phyloP scores from a whole-genome alignment of 2,113 vertebrate genomes.

The Orientallactaga bullata region DNA sequence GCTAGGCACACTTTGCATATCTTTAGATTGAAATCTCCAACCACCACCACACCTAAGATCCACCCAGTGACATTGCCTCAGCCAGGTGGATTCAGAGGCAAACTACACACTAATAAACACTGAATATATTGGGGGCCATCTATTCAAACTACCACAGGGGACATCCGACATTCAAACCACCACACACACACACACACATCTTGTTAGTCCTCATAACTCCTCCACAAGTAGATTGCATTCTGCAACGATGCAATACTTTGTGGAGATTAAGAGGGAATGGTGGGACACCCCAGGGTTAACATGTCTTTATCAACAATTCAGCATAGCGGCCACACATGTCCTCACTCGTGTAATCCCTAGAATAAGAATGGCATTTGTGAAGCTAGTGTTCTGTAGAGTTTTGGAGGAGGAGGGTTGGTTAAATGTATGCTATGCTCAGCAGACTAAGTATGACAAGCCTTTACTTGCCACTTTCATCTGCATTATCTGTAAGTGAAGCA shows the following conservation, averaged over 20 bases:
- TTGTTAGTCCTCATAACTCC: background rate
- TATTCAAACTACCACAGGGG: too few species aligned
- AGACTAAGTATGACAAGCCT: background rate
- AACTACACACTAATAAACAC: too few species aligned
- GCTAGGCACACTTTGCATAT: too few species aligned
- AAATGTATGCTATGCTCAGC: constrained; percentile 28
- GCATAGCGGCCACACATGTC: background rate
- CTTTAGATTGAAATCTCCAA: too few species aligned
- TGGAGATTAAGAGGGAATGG: background rate
- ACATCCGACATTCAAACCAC: too few species aligned
- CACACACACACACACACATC: background rate
- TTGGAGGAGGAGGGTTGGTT: too few species aligned
- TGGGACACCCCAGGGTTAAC: background rate
- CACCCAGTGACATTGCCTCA: too few species aligned
- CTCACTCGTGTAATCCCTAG: background rate
- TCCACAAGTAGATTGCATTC: too few species aligned
- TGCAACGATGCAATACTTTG: background rate
- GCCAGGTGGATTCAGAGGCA: too few species aligned
- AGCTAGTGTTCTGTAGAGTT: background rate
- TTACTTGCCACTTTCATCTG: background rate
- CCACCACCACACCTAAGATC: too few species aligned
- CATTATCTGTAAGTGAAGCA: background rate
- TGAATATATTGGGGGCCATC: too few species aligned
- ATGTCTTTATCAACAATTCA: background rate
- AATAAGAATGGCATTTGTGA: background rate